Conservation (phyloP, 2,113 vertebrate genomes). For the Pelmatolapia mariae region DNA sequence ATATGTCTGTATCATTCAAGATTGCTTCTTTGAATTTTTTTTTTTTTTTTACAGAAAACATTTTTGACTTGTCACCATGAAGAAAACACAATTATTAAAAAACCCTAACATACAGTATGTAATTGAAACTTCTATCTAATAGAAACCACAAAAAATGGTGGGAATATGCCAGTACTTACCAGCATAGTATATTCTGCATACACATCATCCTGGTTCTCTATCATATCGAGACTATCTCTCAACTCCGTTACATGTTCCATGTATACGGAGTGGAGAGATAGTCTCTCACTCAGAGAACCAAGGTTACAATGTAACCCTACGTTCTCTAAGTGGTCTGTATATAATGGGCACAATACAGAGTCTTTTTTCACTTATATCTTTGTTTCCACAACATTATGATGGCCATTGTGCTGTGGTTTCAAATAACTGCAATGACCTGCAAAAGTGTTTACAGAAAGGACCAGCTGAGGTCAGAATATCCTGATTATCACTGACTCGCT, state of each 20-base stretch:
- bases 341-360: neutral
- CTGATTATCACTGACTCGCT: neutral
- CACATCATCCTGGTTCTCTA: neutral
- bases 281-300: neutral
- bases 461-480: neutral
- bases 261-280: neutral
- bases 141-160: neutral
- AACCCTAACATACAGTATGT: neutral
- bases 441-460: neutral
- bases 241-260: neutral
- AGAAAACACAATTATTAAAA: neutral
- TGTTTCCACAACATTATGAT: neutral
- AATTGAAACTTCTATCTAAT: neutral
- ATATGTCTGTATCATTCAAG: neutral
- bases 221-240: neutral
- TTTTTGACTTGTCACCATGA: neutral
- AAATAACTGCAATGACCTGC: neutral
- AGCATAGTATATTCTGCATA: neutral
- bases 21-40: neutral
- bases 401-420: neutral
- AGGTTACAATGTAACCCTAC: neutral
- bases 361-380: neutral
- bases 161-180: neutral
- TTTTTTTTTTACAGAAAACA: neutral
- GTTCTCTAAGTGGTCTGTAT: neutral